Percentiles rank a stretch among this genome's conserved stretches.
Conservation (phyloP, 2,113 vertebrate genomes). For the Tinamus guttatus region DNA sequence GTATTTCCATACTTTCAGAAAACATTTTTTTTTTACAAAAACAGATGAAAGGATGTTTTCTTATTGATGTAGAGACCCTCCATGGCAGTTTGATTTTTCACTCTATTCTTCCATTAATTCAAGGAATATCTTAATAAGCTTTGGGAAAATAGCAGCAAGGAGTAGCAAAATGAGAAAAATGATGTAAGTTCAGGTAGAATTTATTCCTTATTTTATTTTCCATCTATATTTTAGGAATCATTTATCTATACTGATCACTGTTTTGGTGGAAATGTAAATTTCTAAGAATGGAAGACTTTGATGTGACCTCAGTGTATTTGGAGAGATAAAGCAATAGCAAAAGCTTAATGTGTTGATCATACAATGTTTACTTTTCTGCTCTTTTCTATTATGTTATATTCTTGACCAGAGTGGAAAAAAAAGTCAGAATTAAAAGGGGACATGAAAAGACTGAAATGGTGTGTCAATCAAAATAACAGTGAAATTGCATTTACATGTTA, state of each 20-base stretch:
- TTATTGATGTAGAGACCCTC: background rate
- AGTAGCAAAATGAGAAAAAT: background rate
- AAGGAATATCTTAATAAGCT: background rate
- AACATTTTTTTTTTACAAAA: background rate
- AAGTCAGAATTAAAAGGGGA: background rate
- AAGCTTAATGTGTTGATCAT: background rate
- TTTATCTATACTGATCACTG: background rate
- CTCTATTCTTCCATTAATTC: background rate
- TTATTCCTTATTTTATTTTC: background rate
- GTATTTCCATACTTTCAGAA: background rate
- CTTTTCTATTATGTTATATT: background rate
- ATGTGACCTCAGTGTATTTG: background rate
- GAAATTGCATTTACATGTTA: background rate
- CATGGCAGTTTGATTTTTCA: background rate
- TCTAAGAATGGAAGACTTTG: fast-evolving
- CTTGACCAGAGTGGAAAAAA: background rate
- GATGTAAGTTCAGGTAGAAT: background rate
- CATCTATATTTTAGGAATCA: background rate
- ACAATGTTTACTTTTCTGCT: background rate
- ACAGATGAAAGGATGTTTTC: background rate
- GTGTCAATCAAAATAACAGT: background rate
- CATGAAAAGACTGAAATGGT: background rate
- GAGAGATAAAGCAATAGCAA: background rate
- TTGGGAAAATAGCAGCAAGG: background rate
- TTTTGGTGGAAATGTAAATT: background rate